Conservation (phyloP, 1,140 invertebrate genomes). For the Nixonia krombeini region DNA sequence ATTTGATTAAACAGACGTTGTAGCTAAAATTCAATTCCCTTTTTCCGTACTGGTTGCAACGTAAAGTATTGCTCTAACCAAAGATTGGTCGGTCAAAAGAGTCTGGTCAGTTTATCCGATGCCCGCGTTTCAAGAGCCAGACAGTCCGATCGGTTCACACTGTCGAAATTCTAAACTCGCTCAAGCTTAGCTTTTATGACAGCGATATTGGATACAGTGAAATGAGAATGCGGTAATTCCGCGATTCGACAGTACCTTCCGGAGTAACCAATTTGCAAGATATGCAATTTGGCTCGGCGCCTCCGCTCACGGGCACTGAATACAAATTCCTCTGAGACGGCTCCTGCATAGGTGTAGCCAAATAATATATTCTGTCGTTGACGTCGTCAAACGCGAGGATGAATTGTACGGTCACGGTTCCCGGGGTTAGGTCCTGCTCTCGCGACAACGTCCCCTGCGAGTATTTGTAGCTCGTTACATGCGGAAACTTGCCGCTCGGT, state of each 20-base stretch:
- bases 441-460: slow-evolving; percentile 50
- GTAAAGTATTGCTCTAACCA: too few species aligned
- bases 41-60: too few species aligned
- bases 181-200: slow-evolving; percentile 6
- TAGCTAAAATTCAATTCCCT: too few species aligned
- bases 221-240: slow-evolving; percentile 26
- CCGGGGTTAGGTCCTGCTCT: slow-evolving; percentile 67
- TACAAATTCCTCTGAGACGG: slow-evolving; percentile 72
- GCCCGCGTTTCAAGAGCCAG: too few species aligned
- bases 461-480: slow-evolving; percentile 58
- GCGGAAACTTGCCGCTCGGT: slow-evolving; percentile 54
- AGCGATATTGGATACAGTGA: slow-evolving; percentile 20
- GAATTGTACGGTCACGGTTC: slow-evolving; percentile 67
- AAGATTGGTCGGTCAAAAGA: too few species aligned
- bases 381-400: slow-evolving; percentile 67
- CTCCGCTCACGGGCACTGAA: slow-evolving; percentile 61
- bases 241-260: slow-evolving; percentile 55
- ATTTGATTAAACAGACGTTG: too few species aligned
- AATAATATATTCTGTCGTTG: slow-evolving; percentile 66
- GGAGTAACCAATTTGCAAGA: slow-evolving; percentile 66
- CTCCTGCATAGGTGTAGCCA: slow-evolving; percentile 62
- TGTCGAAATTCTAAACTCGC: background rate
- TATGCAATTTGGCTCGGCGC: slow-evolving; percentile 57
- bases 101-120: too few species aligned
- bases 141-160: too few species aligned